Evolutionary conservation across 2,113 vertebrate species (phyloP), one percentile per base, ranked within the genome.

Genomic region (Tympanuchus pallidicinctus): DNA sequence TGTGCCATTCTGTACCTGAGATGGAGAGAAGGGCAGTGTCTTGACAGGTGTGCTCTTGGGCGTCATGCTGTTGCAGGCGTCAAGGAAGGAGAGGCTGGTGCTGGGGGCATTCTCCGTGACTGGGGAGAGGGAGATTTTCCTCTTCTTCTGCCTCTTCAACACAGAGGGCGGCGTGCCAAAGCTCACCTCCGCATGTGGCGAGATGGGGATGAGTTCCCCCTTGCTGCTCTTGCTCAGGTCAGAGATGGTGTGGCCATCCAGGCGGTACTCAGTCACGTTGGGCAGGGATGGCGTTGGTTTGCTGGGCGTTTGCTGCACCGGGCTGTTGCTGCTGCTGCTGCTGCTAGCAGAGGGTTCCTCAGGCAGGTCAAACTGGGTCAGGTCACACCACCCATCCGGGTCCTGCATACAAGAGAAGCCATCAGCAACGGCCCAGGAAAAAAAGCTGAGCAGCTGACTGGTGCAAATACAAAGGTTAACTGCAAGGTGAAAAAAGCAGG

Each of bases 1-100:
- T 42, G n/a, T 21, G 4, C 30, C 63, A 34, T 52, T 63, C 88
- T 43, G 4, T 96, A 99, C 99, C 97, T 99, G 99, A 70, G 99
- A 99, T 11, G 99, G 99, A 30, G 99, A 99, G 96, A 99, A 99
- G 32, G 99, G 99, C 94, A 99, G 95, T 5, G 98, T 96, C 96
- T 99, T 99, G 63, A 99, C 99, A 0, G 99, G 99, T 1, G 99
- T 99, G 97, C 98, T 99, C 94, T 99, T 99, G 20, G 99, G 99
- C 0, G 99, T 99, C 98, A 99, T 99, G 92, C 98, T 98, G 86
- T 98, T 98, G 92, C 97, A 98, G 71, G 97, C 98, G 89, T 99
- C 99, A 25, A 97, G 96, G 93, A 96, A 95, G 12, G 99, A 98
- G 2, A 97, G 77, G 80, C 80, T 98, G 73, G 96, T 92, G 82